Evolutionary conservation across 2,797 vertebrate species (phyloP).

Genomic region (Amniataba percoides): DNA sequence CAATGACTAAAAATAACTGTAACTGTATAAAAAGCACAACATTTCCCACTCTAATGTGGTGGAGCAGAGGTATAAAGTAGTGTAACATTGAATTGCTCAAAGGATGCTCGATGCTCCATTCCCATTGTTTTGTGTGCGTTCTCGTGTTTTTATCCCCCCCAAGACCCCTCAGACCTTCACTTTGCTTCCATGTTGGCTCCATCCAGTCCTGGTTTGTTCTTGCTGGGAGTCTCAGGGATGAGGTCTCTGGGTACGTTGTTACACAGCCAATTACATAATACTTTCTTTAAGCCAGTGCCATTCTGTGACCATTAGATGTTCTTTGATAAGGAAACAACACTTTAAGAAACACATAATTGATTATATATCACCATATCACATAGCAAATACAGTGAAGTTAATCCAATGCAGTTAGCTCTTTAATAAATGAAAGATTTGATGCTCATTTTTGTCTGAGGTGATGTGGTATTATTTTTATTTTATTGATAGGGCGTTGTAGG

Average conservation of each 20-base stretch:
- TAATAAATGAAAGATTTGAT: not conserved
- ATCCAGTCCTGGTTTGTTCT: not conserved
- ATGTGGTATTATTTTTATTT: not conserved
- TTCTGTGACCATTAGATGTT: not conserved
- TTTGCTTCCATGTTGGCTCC: not conserved
- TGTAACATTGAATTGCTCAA: no score
- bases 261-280: conserved; percentile 32
- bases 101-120: not conserved
- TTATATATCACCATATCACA: not conserved
- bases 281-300: not conserved
- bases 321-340: not conserved
- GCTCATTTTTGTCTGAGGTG: not conserved
- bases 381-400: not conserved
- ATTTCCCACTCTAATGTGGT: no score
- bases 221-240: not conserved
- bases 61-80: no score
- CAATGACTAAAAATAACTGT: no score
- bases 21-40: no score
- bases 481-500: not conserved
- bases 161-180: not conserved
- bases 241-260: conserved; percentile 13
- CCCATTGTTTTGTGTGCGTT: not conserved
- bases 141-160: not conserved
- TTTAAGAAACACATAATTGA: not conserved
- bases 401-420: not conserved